Conservation (phyloP, 2,113 vertebrate genomes). For the Bos taurus region DNA sequence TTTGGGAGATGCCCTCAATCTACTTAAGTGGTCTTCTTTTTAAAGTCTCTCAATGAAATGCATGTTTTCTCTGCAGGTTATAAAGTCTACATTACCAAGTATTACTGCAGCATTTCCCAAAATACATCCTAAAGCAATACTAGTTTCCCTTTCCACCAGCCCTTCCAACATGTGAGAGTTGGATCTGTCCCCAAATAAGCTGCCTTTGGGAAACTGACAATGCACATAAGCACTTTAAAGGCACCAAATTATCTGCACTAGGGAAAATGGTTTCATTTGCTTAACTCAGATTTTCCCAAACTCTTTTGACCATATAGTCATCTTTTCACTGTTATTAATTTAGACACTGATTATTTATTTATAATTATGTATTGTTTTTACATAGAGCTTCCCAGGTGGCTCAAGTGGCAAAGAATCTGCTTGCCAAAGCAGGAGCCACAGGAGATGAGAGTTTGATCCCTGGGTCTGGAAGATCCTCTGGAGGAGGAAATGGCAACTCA, state of each 20-base stretch:
- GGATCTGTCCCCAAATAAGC: neutral
- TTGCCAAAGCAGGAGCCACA: neutral
- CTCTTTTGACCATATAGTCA: neutral
- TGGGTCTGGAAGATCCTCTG: neutral
- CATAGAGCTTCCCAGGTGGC: neutral
- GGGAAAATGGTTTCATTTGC: neutral
- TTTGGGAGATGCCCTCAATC: neutral
- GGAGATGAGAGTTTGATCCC: neutral
- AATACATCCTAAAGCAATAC: neutral
- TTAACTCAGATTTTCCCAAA: neutral
- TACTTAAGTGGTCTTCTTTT: neutral
- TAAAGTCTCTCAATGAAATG: neutral
- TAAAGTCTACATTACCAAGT: neutral
- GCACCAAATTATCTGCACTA: neutral
- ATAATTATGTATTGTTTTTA: neutral
- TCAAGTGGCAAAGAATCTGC: neutral
- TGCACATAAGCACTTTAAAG: slow-evolving; percentile 4
- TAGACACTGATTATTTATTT: neutral
- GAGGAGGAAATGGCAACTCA: neutral
- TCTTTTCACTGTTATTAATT: neutral
- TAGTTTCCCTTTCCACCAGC: neutral
- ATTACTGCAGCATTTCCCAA: neutral
- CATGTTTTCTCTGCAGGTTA: neutral
- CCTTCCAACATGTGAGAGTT: neutral
- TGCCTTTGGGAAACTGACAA: neutral